Conservation (phyloP, 1,140 invertebrate genomes). For the Drosophila rufa region DNA sequence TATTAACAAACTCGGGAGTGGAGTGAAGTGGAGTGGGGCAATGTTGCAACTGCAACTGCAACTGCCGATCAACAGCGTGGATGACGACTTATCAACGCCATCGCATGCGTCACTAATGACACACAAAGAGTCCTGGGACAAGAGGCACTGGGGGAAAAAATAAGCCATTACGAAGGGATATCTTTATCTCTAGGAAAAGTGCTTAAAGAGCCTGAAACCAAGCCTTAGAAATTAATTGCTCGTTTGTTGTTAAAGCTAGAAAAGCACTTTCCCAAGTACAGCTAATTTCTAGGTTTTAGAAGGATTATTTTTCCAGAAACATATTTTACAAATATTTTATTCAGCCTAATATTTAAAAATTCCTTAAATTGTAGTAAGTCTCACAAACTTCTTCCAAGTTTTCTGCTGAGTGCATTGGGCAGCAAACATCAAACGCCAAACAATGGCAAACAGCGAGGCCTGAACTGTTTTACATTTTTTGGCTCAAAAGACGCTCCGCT, state of each 20-base stretch:
- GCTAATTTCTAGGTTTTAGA: background rate
- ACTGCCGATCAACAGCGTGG: slow-evolving; percentile 27
- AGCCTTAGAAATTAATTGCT: background rate
- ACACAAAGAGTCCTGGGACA: slow-evolving; percentile 51
- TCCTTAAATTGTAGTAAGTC: background rate
- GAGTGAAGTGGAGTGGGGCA: slow-evolving; percentile 37
- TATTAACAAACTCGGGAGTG: slow-evolving; percentile 60
- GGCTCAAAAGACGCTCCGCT: slow-evolving; percentile 30
- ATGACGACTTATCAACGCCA: slow-evolving; percentile 61
- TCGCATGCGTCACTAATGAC: slow-evolving; percentile 61
- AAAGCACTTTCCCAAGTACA: background rate
- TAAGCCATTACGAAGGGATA: slow-evolving; percentile 7
- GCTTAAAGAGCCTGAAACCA: background rate
- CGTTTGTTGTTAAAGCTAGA: background rate
- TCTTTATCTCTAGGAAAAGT: background rate
- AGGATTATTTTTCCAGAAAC: background rate
- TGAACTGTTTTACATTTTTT: slow-evolving; percentile 81
- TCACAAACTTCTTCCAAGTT: background rate
- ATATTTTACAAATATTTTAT: background rate
- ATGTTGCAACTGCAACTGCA: slow-evolving; percentile 60
- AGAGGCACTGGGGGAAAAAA: slow-evolving; percentile 23
- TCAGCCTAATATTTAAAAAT: background rate
- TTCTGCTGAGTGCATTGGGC: slow-evolving; percentile 13
- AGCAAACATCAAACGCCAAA: slow-evolving; percentile 34
- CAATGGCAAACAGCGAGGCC: slow-evolving; percentile 42